These are phyloP conservation scores for Netelia inedita DNA, from an alignment of 2,888 invertebrate species.

Conservation along the genomic window DNA sequence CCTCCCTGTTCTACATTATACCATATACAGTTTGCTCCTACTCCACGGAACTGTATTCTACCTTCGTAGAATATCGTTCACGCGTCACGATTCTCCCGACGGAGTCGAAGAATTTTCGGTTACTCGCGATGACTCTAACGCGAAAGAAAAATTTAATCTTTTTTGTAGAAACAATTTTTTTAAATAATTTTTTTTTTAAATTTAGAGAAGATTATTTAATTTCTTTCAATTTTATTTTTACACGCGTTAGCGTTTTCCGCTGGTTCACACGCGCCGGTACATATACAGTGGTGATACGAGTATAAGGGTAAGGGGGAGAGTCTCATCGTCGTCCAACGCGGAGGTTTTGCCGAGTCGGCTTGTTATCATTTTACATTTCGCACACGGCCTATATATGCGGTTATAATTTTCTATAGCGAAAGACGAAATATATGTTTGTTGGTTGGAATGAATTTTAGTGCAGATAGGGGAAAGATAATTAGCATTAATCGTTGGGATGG, in stretches of 20 bases:
- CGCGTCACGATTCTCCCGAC: slow-evolving; percentile 4
- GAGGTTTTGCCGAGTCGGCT: slow-evolving; percentile 21
- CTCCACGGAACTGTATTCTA: slow-evolving; percentile 25
- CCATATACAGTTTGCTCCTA: slow-evolving; percentile 41
- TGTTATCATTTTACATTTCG: slow-evolving; percentile 57
- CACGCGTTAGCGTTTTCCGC: no score
- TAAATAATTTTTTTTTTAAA: neutral
- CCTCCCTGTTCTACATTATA: slow-evolving; percentile 36
- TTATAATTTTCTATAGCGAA: neutral
- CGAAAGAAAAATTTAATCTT: neutral
- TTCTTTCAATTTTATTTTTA: no score
- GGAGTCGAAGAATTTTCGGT: neutral
- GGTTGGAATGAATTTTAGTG: no score
- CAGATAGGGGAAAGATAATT: no score
- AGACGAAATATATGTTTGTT: no score
- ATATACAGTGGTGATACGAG: neutral
- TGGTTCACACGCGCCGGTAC: neutral
- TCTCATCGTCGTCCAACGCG: slow-evolving; percentile 23
- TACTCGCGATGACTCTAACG: neutral
- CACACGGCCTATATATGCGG: neutral
- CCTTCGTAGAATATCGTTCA: slow-evolving; percentile 47
- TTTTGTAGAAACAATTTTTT: neutral
- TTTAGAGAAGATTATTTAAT: neutral
- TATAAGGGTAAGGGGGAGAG: neutral
- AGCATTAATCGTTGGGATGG: no score